phyloP scores from a whole-genome alignment of 2,797 vertebrate genomes.

The Rhinogobio ventralis region DNA sequence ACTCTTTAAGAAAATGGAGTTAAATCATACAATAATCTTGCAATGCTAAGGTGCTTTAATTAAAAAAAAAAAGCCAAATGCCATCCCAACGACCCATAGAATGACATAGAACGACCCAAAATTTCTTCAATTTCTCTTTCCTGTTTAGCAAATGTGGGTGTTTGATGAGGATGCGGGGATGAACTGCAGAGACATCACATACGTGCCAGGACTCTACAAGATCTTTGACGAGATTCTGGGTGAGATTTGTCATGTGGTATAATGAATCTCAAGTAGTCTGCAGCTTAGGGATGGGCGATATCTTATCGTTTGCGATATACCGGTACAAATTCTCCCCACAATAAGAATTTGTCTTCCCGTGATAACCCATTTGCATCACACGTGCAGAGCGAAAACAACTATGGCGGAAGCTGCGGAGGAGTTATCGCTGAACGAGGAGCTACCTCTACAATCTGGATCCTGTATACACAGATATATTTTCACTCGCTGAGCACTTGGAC shows the following conservation, averaged over 20 bases:
- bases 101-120: neutral
- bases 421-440: too few species aligned
- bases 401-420: too few species aligned
- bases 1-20: neutral
- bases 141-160: slow-evolving; percentile 96
- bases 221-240: slow-evolving; percentile 99
- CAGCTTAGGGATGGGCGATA: too few species aligned
- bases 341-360: too few species aligned
- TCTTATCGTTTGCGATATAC: too few species aligned
- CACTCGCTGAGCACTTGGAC: too few species aligned
- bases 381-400: too few species aligned
- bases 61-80: too few species aligned
- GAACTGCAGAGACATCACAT: slow-evolving; percentile 92
- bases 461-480: too few species aligned
- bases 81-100: neutral
- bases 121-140: neutral
- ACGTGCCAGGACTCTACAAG: slow-evolving; percentile 98
- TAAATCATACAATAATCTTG: neutral
- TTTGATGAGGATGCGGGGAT: slow-evolving; percentile 88
- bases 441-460: too few species aligned
- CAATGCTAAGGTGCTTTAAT: neutral
- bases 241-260: slow-evolving; percentile 69
- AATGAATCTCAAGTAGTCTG: neutral
- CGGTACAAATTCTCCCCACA: too few species aligned
- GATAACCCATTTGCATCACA: too few species aligned